Evolutionary conservation across 2,888 invertebrate genomes (phyloP).

Genomic region (Mythimna impura): DNA sequence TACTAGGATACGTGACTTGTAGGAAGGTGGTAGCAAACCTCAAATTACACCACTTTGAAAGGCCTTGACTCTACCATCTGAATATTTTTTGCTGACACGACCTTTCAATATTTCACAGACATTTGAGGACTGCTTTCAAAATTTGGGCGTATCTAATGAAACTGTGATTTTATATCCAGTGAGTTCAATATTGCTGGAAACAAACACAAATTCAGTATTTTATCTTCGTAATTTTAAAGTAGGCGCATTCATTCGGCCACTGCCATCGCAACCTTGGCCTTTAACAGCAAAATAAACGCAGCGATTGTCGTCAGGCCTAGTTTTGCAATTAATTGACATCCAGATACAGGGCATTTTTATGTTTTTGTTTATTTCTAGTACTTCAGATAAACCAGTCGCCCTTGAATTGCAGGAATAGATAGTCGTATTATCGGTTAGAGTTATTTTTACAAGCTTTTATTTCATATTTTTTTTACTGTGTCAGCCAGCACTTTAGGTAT

Average conservation of each 20-base stretch:
- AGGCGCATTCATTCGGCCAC: conserved; percentile 21
- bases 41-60: too few species aligned
- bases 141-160: neutral
- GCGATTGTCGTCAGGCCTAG: conserved; percentile 57
- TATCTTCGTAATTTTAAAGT: conserved; percentile 21
- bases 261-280: conserved; percentile 58
- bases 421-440: neutral
- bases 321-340: conserved; percentile 48
- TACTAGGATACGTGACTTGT: too few species aligned
- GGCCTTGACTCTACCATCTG: too few species aligned
- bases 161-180: too few species aligned
- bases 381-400: conserved; percentile 11
- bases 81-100: neutral
- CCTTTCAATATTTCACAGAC: neutral
- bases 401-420: conserved; percentile 41
- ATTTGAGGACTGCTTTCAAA: neutral
- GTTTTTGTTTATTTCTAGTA: conserved; percentile 38
- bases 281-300: conserved; percentile 38
- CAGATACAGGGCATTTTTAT: conserved; percentile 23
- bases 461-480: conserved; percentile 11
- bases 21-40: too few species aligned
- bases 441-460: conserved; percentile 9
- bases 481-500: conserved; percentile 1
- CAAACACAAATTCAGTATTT: conserved; percentile 3
- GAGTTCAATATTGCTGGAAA: neutral